phyloP scores from a whole-genome alignment of 2,113 vertebrate genomes.

The Collichthys lucidus region DNA sequence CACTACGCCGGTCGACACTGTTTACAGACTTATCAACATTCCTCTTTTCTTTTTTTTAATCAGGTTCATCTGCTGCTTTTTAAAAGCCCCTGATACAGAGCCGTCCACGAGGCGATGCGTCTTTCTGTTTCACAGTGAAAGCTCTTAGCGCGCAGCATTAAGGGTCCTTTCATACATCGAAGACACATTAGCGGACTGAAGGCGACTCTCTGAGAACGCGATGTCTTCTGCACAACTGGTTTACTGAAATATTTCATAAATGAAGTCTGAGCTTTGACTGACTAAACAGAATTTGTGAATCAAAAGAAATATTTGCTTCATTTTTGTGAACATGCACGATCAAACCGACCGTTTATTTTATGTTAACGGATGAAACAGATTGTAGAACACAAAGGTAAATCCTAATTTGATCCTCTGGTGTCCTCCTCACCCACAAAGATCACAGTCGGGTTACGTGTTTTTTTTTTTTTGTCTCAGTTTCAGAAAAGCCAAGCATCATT shows the following conservation, averaged over 20 bases:
- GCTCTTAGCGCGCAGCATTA: background rate
- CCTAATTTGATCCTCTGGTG: background rate
- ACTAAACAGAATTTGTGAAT: background rate
- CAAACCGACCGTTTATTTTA: background rate
- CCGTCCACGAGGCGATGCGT: background rate
- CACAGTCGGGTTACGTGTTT: background rate
- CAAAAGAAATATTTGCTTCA: no score
- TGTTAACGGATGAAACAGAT: background rate
- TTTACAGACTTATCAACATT: slow-evolving; percentile 51
- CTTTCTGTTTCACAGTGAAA: slow-evolving; percentile 9
- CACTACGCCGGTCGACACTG: background rate
- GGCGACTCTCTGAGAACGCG: background rate
- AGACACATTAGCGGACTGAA: background rate
- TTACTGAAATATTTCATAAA: background rate
- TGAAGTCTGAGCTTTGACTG: background rate
- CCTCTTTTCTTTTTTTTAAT: slow-evolving; percentile 48
- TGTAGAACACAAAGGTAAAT: slow-evolving; percentile 1
- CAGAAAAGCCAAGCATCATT: background rate
- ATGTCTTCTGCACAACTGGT: background rate
- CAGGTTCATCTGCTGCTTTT: background rate
- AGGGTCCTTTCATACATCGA: background rate
- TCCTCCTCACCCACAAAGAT: background rate
- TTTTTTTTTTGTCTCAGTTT: background rate
- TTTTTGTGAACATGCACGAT: background rate
- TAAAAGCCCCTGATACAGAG: slow-evolving; percentile 9